A percentile compares a stretch with the other conserved stretches of the same genome.
Conservation (phyloP, 2,113 vertebrate species). For the Picathartes gymnocephalus region DNA sequence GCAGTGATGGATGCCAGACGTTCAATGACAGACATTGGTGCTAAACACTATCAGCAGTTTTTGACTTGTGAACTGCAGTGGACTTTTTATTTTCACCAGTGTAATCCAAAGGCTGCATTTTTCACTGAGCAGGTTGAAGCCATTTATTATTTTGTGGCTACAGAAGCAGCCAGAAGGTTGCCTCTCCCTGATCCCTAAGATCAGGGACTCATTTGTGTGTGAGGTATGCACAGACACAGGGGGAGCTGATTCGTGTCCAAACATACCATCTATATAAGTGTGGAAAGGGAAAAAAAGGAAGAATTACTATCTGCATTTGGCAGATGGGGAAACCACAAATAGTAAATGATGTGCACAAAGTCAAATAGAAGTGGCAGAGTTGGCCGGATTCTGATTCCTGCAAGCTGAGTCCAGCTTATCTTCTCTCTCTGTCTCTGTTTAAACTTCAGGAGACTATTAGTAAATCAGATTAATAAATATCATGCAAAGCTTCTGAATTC, state of each 20-base stretch:
- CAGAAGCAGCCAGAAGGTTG: neutral
- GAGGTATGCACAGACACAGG: neutral
- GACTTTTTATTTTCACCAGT: neutral
- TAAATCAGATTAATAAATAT: neutral
- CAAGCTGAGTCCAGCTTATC: neutral
- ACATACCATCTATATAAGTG: neutral
- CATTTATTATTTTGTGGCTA: neutral
- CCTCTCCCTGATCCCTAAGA: neutral
- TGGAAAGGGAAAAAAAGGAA: neutral
- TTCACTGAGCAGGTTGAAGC: neutral
- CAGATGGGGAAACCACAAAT: neutral
- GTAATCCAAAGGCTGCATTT: neutral
- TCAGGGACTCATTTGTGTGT: neutral
- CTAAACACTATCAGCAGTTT: slow-evolving; percentile 33
- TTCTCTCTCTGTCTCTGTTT: neutral
- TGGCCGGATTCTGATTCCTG: neutral
- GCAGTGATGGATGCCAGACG: slow-evolving; percentile 49
- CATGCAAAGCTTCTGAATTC: neutral
- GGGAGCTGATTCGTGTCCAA: neutral
- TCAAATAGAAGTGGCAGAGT: neutral
- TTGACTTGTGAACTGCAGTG: neutral
- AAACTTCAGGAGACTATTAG: neutral
- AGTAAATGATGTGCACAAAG: neutral
- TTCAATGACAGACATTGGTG: neutral
- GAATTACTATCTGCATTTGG: neutral